Conservation (phyloP, 2,797 vertebrate species). For the Parauchenoglanis ngamensis region DNA sequence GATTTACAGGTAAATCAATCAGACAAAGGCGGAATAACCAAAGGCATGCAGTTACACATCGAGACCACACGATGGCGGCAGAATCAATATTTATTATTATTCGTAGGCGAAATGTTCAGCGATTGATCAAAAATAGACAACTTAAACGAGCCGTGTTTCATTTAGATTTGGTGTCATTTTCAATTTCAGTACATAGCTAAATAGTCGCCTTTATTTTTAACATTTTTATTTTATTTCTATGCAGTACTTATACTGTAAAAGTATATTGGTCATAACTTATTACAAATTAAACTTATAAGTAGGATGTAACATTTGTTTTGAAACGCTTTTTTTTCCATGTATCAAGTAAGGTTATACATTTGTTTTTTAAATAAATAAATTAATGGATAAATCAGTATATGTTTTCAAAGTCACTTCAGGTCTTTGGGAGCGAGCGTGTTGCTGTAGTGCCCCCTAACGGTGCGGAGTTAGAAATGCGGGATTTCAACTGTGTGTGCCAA, state of each 20-base stretch:
- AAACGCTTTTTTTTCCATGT: too few relatives aligned
- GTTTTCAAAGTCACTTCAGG: not conserved
- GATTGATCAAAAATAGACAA: not conserved
- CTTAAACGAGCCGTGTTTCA: not conserved
- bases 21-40: slow-evolving; percentile 5
- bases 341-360: too few relatives aligned
- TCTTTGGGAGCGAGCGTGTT: not conserved
- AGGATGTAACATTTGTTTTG: not conserved
- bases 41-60: slow-evolving; percentile 36
- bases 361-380: not conserved
- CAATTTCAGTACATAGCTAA: too few relatives aligned
- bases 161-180: not conserved
- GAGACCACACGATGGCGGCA: slow-evolving; percentile 64
- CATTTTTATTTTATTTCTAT: too few relatives aligned
- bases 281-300: not conserved
- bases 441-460: not conserved
- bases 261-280: not conserved
- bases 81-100: slow-evolving; percentile 11
- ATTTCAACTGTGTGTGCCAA: not conserved
- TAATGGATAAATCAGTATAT: not conserved
- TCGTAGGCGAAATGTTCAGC: not conserved
- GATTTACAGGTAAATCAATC: slow-evolving; percentile 17
- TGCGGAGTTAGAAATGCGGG: not conserved
- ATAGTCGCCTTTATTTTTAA: not conserved
- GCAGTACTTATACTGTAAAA: not conserved